phyloP scores from a whole-genome alignment of 1,140 invertebrate species.

The Aporrectodea caliginosa region DNA sequence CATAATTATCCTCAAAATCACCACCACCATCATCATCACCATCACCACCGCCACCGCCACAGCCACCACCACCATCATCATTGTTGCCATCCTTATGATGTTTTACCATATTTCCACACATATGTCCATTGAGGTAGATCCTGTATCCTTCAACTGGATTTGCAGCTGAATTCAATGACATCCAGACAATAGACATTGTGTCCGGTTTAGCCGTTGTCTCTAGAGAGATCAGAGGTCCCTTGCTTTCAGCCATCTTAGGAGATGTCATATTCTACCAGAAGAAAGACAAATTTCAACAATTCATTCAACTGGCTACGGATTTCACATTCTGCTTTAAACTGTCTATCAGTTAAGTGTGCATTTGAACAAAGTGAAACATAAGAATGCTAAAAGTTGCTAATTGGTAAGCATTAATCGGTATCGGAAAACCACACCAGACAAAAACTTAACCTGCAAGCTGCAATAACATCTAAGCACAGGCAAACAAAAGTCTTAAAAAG shows the following conservation, averaged over 20 bases:
- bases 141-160: constrained; percentile 47
- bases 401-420: no score
- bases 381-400: no score
- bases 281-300: no score
- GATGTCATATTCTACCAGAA: constrained; percentile 35
- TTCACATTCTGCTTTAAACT: no score
- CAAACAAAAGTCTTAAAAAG: no score
- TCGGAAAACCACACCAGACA: no score
- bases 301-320: no score
- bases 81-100: neutral
- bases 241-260: constrained; percentile 40
- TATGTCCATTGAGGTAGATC: constrained; percentile 51
- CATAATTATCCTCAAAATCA: no score
- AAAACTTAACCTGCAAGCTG: neutral
- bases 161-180: constrained; percentile 44
- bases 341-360: no score
- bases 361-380: no score
- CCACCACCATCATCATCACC: neutral
- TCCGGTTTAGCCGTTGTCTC: constrained; percentile 45
- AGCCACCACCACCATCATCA: no score
- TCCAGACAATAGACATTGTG: constrained; percentile 50
- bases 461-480: neutral
- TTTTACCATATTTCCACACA: constrained; percentile 51
- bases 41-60: neutral
- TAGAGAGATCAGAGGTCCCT: constrained; percentile 53